Evolutionary conservation across 2,113 vertebrate species (phyloP).

Genomic region (Spea multiplicata): DNA sequence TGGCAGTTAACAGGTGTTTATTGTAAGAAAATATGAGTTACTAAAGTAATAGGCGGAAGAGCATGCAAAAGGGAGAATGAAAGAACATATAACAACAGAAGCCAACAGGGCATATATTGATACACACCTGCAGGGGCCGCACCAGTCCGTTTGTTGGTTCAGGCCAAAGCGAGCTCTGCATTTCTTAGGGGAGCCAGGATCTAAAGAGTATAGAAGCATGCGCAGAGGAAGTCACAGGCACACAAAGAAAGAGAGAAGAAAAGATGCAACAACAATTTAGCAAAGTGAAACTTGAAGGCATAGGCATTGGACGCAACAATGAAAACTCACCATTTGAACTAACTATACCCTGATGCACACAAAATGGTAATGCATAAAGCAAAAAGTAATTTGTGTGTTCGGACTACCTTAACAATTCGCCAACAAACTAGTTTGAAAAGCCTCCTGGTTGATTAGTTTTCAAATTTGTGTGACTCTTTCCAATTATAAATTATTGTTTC

Average conservation of each 20-base stretch:
- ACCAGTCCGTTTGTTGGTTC: constrained; percentile 99
- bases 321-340: not conserved
- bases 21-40: too few species aligned
- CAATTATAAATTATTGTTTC: too few species aligned
- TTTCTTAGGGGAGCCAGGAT: constrained; percentile 99
- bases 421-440: too few species aligned
- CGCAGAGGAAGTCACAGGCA: constrained; percentile 71
- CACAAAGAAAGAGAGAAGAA: constrained; percentile 57
- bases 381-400: not conserved
- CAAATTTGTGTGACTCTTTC: too few species aligned
- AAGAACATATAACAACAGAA: constrained; percentile 53
- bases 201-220: constrained; percentile 83
- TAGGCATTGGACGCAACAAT: constrained; percentile 3
- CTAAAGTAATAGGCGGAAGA: not conserved
- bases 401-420: too few species aligned
- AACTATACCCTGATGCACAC: not conserved
- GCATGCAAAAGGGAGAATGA: constrained; percentile 46
- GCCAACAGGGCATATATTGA: constrained; percentile 52
- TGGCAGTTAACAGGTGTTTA: too few species aligned
- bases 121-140: constrained; percentile 99
- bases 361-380: not conserved
- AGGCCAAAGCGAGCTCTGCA: constrained; percentile 99
- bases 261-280: constrained; percentile 65
- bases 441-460: too few species aligned
- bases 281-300: constrained; percentile 49